Evolutionary conservation across 2,113 vertebrate species (phyloP).

Genomic region (Clarias magur): DNA sequence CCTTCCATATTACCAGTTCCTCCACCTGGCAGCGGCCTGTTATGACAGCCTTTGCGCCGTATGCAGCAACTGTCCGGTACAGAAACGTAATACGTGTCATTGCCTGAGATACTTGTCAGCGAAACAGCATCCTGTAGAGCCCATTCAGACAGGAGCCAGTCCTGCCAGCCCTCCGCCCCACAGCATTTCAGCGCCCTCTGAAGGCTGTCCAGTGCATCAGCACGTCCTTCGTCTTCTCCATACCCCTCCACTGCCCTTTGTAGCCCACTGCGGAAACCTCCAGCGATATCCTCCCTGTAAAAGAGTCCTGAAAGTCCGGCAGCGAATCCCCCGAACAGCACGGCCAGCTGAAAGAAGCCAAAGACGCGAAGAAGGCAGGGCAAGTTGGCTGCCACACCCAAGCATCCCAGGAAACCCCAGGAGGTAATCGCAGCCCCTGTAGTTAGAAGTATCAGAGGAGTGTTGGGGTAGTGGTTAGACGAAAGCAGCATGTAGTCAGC

Average conservation of each 20-base stretch:
- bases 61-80: constrained; percentile 85
- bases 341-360: constrained; percentile 75
- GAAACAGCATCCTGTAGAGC: constrained; percentile 65
- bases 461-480: constrained; percentile 75
- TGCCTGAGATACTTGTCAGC: constrained; percentile 53
- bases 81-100: constrained; percentile 64
- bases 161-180: constrained; percentile 80
- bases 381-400: constrained; percentile 81
- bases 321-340: constrained; percentile 74
- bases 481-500: constrained; percentile 81
- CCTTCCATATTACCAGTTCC: constrained; percentile 49
- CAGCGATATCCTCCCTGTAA: constrained; percentile 79
- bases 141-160: constrained; percentile 84
- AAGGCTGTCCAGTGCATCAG: constrained; percentile 80
- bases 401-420: constrained; percentile 87
- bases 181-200: constrained; percentile 82
- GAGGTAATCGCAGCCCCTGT: constrained; percentile 76
- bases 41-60: constrained; percentile 75
- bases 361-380: constrained; percentile 79
- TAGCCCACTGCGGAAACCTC: constrained; percentile 81
- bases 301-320: constrained; percentile 81
- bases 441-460: constrained; percentile 75
- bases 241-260: constrained; percentile 76
- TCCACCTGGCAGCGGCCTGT: constrained; percentile 66
- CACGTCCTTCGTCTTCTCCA: constrained; percentile 76